Evolutionary conservation across 2,888 invertebrate genomes (phyloP), one percentile per base, ranked within the genome.

Genomic region (Ophion obscuratus): DNA sequence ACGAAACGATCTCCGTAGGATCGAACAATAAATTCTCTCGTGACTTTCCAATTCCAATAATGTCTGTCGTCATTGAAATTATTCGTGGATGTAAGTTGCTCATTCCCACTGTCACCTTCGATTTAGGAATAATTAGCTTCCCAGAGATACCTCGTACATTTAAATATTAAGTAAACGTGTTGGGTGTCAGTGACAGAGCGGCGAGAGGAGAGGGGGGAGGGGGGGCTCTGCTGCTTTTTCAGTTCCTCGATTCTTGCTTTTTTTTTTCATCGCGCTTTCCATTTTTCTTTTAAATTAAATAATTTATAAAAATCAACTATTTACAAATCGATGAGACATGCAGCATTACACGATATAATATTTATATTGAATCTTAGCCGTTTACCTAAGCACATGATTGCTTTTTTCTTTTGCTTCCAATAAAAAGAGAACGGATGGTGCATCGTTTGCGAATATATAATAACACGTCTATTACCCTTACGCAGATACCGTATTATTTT

Each of bases 241-340:
- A 66, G 17, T 71, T 81, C 40, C 24, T 78, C 81, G 61, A 62
- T 71, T 47, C 70, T 78, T 62, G 70, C 10, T 76, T 64, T 64
- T 64, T 64, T 75, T 70, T 77, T 74, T 75, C 76, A 53, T 71
- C 78, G 70, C 77, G 71, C 77, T 61, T 74, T 61, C 78, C 53
- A 57, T 73, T 59, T 9, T 71, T 82, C 36, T 68, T 78, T 89
- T 87, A 88, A 89, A 87, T 88, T 87, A 87, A 93, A 93, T 93
- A 92, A 92, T 91, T 92, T 92, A 93, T 92, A 92, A 93, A 93
- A 93, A 93, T 90, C 89, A 92, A 90, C 92, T 94, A 94, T 93
- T 89, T 94, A 93, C 93, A 93, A 92, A 90, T 92, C 90, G 93
- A 93, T 89, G 85, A 91, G 93, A 93, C 92, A 92, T 92, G 92